Conservation (phyloP, 2,797 vertebrate species). For the Hippocampus kuda region DNA sequence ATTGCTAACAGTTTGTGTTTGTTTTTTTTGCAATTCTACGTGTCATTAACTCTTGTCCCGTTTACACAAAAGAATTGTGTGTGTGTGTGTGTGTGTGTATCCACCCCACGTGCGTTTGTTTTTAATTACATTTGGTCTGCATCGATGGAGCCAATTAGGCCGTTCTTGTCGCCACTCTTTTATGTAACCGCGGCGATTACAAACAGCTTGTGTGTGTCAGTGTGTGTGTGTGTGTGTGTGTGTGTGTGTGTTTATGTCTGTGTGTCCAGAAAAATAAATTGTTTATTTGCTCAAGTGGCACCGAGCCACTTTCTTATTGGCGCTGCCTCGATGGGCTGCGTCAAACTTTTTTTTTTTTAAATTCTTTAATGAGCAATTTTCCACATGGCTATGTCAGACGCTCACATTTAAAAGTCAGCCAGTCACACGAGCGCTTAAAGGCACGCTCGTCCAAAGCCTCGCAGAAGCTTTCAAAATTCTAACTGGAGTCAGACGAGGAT, state of each 20-base stretch:
- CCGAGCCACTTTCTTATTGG: constrained; percentile 66
- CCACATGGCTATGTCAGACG: constrained; percentile 41
- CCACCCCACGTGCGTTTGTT: not conserved
- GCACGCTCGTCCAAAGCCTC: not conserved
- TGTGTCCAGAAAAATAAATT: constrained; percentile 55
- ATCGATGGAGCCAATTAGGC: constrained; percentile 56
- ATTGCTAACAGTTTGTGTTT: not conserved
- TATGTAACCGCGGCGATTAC: constrained; percentile 38
- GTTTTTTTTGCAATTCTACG: not conserved
- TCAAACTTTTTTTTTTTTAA: constrained; percentile 51
- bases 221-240: not conserved
- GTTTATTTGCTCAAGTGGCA: constrained; percentile 57
- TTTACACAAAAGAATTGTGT: not conserved
- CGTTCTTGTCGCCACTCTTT: constrained; percentile 48
- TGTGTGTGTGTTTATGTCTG: not conserved
- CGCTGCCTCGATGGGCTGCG: constrained; percentile 52
- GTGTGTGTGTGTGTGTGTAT: not conserved
- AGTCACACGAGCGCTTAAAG: constrained; percentile 2
- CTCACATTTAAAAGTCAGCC: constrained; percentile 16
- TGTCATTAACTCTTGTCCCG: not conserved
- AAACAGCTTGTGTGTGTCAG: not conserved
- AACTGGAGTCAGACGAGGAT: not conserved
- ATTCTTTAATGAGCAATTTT: constrained; percentile 60
- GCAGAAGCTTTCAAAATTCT: not conserved
- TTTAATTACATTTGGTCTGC: constrained; percentile 8